phyloP scores from a whole-genome alignment of 2,888 invertebrate species.

The Sminthurinus aureus region DNA sequence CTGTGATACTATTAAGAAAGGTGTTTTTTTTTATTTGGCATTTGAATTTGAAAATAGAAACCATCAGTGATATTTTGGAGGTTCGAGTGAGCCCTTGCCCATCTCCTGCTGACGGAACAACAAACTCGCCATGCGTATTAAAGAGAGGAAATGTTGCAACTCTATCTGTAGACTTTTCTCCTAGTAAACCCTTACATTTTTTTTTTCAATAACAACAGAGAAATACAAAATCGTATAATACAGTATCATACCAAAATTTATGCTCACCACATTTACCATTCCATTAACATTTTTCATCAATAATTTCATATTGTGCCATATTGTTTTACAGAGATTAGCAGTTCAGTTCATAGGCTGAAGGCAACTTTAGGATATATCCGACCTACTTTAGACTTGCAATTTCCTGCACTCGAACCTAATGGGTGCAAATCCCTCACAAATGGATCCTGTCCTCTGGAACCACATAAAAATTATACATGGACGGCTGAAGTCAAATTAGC shows the following conservation, averaged over 20 bases:
- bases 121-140: constrained; percentile 1
- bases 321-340: not conserved
- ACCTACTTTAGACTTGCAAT: constrained; percentile 9
- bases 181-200: constrained; percentile 65
- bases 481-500: constrained; percentile 1
- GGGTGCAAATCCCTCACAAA: constrained; percentile 5
- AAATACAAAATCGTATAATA: too few species aligned
- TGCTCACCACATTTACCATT: too few species aligned
- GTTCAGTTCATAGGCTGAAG: not conserved
- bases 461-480: constrained; percentile 18
- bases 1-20: too few species aligned
- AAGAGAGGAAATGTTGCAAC: constrained; percentile 62
- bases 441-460: not conserved
- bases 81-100: constrained; percentile 25
- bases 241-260: too few species aligned
- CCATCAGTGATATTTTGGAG: not conserved
- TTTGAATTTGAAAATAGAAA: not conserved
- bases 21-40: not conserved
- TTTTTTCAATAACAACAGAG: not conserved
- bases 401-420: constrained; percentile 15
- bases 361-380: not conserved
- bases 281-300: not conserved
- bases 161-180: constrained; percentile 71
- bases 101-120: constrained; percentile 15
- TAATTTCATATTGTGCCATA: not conserved